Conservation (phyloP, 2,113 vertebrate genomes). For the Passerina amoena region DNA sequence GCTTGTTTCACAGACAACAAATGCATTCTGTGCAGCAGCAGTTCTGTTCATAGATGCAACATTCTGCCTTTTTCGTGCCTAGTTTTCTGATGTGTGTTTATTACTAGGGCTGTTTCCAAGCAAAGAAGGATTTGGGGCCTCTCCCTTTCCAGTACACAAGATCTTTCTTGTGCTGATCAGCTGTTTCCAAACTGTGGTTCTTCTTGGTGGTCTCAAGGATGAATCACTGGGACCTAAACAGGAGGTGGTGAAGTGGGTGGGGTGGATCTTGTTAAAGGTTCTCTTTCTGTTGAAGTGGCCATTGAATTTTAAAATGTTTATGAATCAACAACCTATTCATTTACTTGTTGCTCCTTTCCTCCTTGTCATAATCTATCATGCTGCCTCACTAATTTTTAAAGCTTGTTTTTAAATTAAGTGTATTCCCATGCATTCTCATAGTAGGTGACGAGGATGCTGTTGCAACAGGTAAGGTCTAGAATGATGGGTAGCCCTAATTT, state of each 20-base stretch:
- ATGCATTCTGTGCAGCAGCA: slow-evolving; percentile 20
- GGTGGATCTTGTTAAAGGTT: background rate
- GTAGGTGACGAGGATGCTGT: background rate
- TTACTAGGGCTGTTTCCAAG: background rate
- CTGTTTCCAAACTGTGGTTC: slow-evolving; percentile 10
- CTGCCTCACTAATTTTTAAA: background rate
- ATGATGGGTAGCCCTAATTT: background rate
- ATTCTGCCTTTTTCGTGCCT: background rate
- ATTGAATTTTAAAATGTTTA: slow-evolving; percentile 9
- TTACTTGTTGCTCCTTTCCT: background rate
- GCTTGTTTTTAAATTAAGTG: background rate
- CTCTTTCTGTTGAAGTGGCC: background rate
- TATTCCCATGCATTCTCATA: background rate
- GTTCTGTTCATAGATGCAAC: slow-evolving; percentile 34
- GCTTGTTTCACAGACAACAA: slow-evolving; percentile 6
- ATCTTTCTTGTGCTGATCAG: slow-evolving; percentile 3
- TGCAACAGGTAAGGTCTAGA: background rate
- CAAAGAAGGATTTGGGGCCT: background rate
- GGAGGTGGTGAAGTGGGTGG: background rate
- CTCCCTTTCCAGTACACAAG: background rate
- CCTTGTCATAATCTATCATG: background rate
- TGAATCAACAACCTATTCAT: background rate
- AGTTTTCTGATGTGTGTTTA: slow-evolving; percentile 18
- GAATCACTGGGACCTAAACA: slow-evolving; percentile 6
- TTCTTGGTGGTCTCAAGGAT: slow-evolving; percentile 2